These are phyloP conservation scores for Colaptes auratus DNA, from an alignment of 2,113 vertebrate genomes.

Conservation along the genomic window DNA sequence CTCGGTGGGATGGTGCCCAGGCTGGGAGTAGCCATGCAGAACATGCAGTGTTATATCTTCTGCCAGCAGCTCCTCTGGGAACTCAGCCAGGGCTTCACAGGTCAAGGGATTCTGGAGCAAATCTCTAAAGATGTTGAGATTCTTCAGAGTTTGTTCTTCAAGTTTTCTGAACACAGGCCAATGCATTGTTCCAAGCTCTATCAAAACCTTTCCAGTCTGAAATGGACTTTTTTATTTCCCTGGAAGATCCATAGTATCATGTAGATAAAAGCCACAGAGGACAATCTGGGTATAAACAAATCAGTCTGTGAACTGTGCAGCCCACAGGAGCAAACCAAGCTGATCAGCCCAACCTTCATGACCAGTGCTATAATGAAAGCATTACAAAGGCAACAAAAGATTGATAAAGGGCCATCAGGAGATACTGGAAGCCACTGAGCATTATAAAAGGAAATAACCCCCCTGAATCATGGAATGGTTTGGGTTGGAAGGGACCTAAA, in stretches of 20 bases:
- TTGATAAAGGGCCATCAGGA: not conserved
- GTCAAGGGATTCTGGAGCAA: not conserved
- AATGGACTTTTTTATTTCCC: not conserved
- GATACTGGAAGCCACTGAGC: not conserved
- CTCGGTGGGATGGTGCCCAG: not conserved
- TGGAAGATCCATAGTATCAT: not conserved
- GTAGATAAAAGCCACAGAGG: not conserved
- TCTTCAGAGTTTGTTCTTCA: not conserved
- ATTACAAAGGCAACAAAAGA: not conserved
- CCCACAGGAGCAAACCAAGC: not conserved
- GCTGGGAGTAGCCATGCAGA: not conserved
- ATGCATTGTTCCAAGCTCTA: not conserved
- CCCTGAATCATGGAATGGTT: not conserved
- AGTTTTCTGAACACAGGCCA: not conserved
- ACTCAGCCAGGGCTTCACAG: not conserved
- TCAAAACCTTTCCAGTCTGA: not conserved
- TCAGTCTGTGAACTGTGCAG: not conserved
- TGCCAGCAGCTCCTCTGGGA: not conserved
- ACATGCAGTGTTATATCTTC: accelerated
- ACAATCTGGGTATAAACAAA: not conserved
- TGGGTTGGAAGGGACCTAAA: too few relatives aligned
- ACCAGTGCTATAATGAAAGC: not conserved
- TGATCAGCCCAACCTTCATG: not conserved
- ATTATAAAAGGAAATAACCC: not conserved
- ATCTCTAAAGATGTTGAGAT: not conserved